Evolutionary conservation across 2,888 invertebrate genomes (phyloP), one percentile per base, ranked within the genome.

Genomic region (Lasioglossum villosulum): DNA sequence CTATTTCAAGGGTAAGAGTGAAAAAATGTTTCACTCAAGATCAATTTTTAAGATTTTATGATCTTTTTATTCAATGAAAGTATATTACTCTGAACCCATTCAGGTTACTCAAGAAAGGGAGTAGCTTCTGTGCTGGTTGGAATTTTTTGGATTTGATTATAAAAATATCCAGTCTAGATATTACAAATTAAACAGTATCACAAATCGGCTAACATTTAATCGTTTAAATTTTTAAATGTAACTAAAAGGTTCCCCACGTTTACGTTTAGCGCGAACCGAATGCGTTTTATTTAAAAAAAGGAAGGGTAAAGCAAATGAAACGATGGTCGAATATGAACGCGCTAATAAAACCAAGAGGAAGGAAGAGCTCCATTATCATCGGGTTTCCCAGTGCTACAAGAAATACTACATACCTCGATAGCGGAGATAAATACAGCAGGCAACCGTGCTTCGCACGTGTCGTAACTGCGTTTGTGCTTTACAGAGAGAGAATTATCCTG

Each of bases 371-470:
- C 37, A 68, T 37, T 37, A 23, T 52, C 3, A 70, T 10, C 23
- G 68, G 27, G 19, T 56, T 48, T 59, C 66, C 37, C 30, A 16
- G 42, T 0, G 37, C 27, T 23, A 42, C 72, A 39, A 66, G 82
- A 72, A 72, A 84, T 82, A 45, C 45, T 82, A 45, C 16, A 45
- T 45, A 56, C 63, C 72, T 78, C 72, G 78, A 78, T 79, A 76
- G 66, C 23, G 8, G 72, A 75, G 85, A 90, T 89, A 90, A 91
- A 90, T 87, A 90, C 86, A 87, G 87, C 84, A 79, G 83, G 83
- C 80, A 87, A 88, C 82, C 83, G 86, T 88, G 86, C 86, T 88
- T 86, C 73, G 89, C 85, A 86, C 84, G 68, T 82, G 75, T 82
- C 78, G 78, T 68, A 80, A 83, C 73, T 34, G 52, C 56, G 75